Base-by-base conservation (phyloP, 1,140 invertebrate species). In the Drosophila eugracilis region DNA sequence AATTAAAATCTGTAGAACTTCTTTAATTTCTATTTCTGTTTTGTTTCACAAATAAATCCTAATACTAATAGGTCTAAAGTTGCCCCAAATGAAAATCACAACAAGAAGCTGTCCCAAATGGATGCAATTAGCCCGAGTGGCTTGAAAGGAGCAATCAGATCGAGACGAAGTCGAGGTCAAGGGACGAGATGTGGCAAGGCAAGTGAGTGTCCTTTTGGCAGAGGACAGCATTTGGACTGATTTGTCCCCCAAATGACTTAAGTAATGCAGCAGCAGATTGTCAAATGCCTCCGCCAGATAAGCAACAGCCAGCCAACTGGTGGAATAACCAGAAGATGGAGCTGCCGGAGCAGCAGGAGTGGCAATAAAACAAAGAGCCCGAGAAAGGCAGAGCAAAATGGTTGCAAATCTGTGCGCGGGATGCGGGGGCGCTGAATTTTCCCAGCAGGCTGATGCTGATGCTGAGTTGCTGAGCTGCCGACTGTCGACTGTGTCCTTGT, bases 161-260 rank as follows among this genome's bases (percentile, higher is more conserved):
- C 21, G n/a, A 21, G 36, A 12, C 24, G 42, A 53, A 32, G 48
- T 32, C 21, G 17, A 21, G 15, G n/a, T n/a, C n/a, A n/a, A n/a
- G n/a, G n/a, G n/a, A n/a, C n/a, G n/a, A n/a, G 62, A 32, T n/a
- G 30, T 39, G 37, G 37, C 22, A 14, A 14, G 42, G 41, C 21
- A n/a, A 44, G 45, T 10, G 21, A 44, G 45, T 10, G 19, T 57
- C 53, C 57, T 67, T 57, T 65, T 37, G 39, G 36, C 19, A 28
- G 34, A 39, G 34, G 24, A 15, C 32, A 22, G 42, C 47, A 37
- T 36, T 72, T 15, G 39, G 50, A 78, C 76, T 62, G 76, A 66
- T 80, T 80, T 81, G 72, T 62, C 10, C 26, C 58, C 47, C 62
- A 59, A 78, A 73, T 39, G 63, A 85, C 55, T 79, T 84, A 84